Evolutionary conservation across 2,113 vertebrate species (phyloP).

Genomic region (Narcine bancroftii): DNA sequence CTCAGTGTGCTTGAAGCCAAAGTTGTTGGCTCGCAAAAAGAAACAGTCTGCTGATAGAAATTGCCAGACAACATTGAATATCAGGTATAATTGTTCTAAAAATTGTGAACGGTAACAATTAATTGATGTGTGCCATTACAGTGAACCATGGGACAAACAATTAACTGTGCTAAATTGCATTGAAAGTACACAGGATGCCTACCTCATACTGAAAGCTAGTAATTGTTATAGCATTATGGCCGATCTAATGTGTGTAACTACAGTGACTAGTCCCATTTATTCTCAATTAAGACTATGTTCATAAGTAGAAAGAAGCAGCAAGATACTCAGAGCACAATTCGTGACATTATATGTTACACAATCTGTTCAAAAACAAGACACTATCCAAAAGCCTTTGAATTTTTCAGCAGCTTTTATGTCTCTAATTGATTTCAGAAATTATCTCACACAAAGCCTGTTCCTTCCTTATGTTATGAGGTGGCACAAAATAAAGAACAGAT

Average conservation of each 20-base stretch:
- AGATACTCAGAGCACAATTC: neutral
- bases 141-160: neutral
- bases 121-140: conserved; percentile 12
- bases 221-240: conserved; percentile 13
- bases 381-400: neutral
- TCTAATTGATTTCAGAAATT: neutral
- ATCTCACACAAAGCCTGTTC: neutral
- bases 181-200: neutral
- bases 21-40: conserved; percentile 12
- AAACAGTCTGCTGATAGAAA: neutral
- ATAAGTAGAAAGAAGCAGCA: neutral
- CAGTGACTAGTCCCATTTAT: neutral
- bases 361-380: neutral
- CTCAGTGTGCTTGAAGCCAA: neutral
- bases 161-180: neutral
- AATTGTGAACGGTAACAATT: neutral
- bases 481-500: neutral
- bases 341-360: neutral
- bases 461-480: neutral
- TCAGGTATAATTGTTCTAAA: neutral
- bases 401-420: neutral
- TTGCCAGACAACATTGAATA: neutral
- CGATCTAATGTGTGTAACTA: neutral
- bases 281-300: conserved; percentile 24
- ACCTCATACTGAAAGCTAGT: neutral